phyloP scores from a whole-genome alignment of 2,113 vertebrate genomes.

The Glaucidium brasilianum region DNA sequence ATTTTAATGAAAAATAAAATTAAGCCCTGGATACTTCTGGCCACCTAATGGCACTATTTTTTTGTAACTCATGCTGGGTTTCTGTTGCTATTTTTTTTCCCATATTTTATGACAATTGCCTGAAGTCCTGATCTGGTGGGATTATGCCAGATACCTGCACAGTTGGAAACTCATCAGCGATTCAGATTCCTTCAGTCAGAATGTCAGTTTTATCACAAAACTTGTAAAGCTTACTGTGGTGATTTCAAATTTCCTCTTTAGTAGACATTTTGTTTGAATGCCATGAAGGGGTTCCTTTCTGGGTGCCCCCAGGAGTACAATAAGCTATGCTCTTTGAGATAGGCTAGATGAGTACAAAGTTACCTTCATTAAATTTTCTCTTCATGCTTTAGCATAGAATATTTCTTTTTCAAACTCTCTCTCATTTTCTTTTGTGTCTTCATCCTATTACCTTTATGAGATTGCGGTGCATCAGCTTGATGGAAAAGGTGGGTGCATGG shows the following conservation, averaged over 20 bases:
- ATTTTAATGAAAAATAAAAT: constrained; percentile 33
- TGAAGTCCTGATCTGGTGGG: constrained; percentile 28
- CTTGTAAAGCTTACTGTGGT: neutral
- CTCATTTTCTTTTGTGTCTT: constrained; percentile 39
- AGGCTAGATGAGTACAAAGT: constrained; percentile 11
- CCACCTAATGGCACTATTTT: neutral
- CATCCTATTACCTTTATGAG: constrained; percentile 20
- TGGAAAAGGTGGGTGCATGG: neutral
- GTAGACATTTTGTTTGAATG: constrained; percentile 54
- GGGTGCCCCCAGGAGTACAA: neutral
- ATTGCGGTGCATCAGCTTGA: constrained; percentile 21
- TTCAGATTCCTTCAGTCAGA: constrained; percentile 44
- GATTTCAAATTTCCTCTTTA: constrained; percentile 44
- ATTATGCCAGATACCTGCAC: constrained; percentile 23
- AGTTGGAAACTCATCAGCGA: constrained; percentile 44
- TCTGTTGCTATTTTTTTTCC: neutral
- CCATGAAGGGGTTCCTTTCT: constrained; percentile 1
- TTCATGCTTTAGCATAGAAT: neutral
- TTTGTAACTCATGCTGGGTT: neutral
- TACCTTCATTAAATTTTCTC: constrained; percentile 32
- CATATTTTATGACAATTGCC: constrained; percentile 7
- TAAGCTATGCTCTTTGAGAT: constrained; percentile 46
- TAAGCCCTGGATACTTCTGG: neutral
- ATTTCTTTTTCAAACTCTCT: neutral
- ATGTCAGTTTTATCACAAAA: constrained; percentile 8